Percentiles rank a stretch among this genome's conserved stretches.
phyloP scores from a whole-genome alignment of 2,888 invertebrate genomes.

The Drosophila anceps region DNA sequence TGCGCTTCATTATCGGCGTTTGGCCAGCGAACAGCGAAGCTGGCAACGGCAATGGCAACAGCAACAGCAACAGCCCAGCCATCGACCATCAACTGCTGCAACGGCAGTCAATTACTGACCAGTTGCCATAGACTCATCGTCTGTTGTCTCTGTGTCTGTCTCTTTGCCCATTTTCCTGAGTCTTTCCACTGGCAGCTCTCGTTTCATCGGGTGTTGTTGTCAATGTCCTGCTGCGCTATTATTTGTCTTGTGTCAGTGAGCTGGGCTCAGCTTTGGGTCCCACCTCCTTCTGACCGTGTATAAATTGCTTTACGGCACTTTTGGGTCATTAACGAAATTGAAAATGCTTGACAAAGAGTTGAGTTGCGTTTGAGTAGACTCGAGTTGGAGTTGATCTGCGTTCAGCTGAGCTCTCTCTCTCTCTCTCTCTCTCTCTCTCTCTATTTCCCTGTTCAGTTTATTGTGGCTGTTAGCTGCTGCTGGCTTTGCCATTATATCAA shows the following conservation, averaged over 20 bases:
- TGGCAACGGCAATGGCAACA: constrained; percentile 19
- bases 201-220: constrained; percentile 78
- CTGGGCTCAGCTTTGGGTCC: constrained; percentile 30
- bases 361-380: constrained; percentile 25
- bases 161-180: constrained; percentile 7
- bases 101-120: constrained; percentile 70
- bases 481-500: constrained; percentile 73
- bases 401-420: neutral
- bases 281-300: constrained; percentile 49
- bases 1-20: constrained; percentile 80
- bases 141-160: constrained; percentile 25
- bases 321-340: constrained; percentile 84
- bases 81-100: constrained; percentile 30
- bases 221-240: constrained; percentile 84
- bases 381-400: constrained; percentile 2
- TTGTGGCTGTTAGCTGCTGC: constrained; percentile 7
- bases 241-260: constrained; percentile 80
- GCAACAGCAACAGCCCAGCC: constrained; percentile 28
- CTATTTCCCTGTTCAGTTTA: neutral
- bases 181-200: constrained; percentile 28
- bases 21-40: constrained; percentile 53
- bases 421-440: neutral
- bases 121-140: constrained; percentile 52
- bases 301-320: constrained; percentile 84
- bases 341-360: constrained; percentile 76